These are phyloP conservation scores for Neotragus pygmaeus DNA, from an alignment of 2,113 vertebrate genomes.

Conservation along the genomic window DNA sequence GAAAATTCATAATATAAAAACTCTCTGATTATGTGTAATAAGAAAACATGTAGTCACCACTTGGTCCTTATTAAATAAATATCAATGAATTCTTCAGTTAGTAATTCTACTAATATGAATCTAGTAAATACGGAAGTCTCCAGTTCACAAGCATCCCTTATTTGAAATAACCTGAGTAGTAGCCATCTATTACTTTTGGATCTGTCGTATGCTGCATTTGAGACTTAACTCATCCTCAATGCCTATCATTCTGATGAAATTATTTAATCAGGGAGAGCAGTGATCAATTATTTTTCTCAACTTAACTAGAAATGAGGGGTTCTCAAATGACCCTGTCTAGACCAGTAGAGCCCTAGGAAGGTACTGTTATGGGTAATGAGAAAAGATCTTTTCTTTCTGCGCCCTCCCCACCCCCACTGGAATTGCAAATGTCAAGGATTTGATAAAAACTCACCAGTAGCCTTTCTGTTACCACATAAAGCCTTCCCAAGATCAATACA, in stretches of 20 bases:
- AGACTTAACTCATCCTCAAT: not conserved
- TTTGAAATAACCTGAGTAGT: not conserved
- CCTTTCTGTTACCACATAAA: not conserved
- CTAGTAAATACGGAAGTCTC: not conserved
- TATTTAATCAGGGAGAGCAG: not conserved
- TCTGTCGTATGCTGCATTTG: not conserved
- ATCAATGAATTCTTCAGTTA: constrained; percentile 7
- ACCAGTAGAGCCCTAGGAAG: not conserved
- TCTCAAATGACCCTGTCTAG: not conserved
- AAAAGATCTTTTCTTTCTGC: not conserved
- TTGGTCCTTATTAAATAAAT: constrained; percentile 23
- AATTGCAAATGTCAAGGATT: not conserved
- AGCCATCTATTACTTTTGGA: not conserved
- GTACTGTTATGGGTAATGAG: not conserved
- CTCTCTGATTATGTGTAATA: constrained; percentile 13
- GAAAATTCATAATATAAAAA: constrained; percentile 54
- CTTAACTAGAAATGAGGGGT: not conserved
- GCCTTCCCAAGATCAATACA: not conserved
- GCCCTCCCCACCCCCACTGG: not conserved
- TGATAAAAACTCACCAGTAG: not conserved
- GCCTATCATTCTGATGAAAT: not conserved
- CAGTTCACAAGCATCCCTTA: not conserved
- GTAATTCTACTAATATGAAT: constrained; percentile 3
- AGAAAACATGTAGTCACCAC: not conserved
- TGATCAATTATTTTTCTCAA: not conserved